Base-by-base conservation (phyloP, 2,797 vertebrate genomes). In the Microctenopoma lineatum region DNA sequence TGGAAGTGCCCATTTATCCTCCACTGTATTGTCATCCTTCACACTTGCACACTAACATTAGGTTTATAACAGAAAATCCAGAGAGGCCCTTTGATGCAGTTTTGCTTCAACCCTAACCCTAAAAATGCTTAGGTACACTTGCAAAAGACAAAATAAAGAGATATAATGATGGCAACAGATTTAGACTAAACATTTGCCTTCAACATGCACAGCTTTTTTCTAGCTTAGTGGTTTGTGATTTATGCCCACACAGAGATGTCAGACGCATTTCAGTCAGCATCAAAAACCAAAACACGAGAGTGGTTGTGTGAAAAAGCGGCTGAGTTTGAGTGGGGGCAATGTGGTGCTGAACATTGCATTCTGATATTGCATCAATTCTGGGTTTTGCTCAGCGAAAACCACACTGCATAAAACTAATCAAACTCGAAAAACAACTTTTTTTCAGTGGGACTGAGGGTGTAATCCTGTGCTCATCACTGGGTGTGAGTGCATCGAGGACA, bases 141-240 rank as follows among this genome's bases (percentile, higher is more conserved):
- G 71, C 50, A 44, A 47, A 55, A 75, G 62, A 63, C 64, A 66
- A 77, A 75, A 72, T 55, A 69, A 9, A 65, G 45, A 62, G 44
- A 54, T 66, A 72, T 63, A 74, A 81, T 69, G 59, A 79, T n/a
- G 27, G 57, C 53, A 52, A 85, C 57, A 68, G 55, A 54, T 21
- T 41, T 32, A 80, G 75, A 84, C 80, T 79, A 83, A 84, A 89
- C 87, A 89, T 78, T 69, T 81, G 80, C 45, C 67, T 77, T 58
- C 45, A 85, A 47, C 70, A 47, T 80, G 62, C 65, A 70, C 36
- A 18, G 29, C 53, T 61, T 16, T 78, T 67, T 66, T 63, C 45
- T 48, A 57, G 25, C 55, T 66, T 3, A 57, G 29, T 82, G 56
- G 44, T 75, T 70, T 60, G 21, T 38, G 42, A 79, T 85, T 84